Base-by-base conservation (phyloP, 2,888 invertebrate genomes). In the Incurvaria masculella region DNA sequence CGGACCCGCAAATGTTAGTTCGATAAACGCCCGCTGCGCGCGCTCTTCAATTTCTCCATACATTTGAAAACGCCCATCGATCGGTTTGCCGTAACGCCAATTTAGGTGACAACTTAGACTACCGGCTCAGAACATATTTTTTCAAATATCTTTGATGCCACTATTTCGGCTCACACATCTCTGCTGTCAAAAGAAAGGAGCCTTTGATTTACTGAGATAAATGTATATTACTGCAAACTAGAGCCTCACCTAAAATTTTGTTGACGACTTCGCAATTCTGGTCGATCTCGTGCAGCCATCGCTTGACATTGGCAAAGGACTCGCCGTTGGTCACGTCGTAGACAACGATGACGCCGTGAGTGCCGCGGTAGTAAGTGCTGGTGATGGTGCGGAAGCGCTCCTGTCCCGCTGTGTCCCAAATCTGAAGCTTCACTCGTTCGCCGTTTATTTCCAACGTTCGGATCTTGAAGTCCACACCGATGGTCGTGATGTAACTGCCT, bases 391-490 rank as follows among this genome's bases (percentile, higher is more conserved):
- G 83, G 76, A 97, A 97, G 62, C 97, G 81, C 73, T 97, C 97
- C 75, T 97, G 97, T 1, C 97, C 97, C 50, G 97, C 96, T 27
- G 97, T 97, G 75, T 97, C 97, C 97, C 98, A 98, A 66, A 99
- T 98, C 76, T 96, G 95, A 56, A 96, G 80, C 74, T 96, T 96
- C 45, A 95, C 94, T 65, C 90, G 84, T 66, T 93, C 88, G 50
- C 94, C 94, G 63, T 94, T 91, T 61, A 95, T 85, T 66, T 88
- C 89, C 60, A 99, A 88, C 54, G 98, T 99, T 66, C 97, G 86
- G 69, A 99, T 99, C 84, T 99, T 99, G 78, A 99, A 99, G 82
- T 99, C 99, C 47, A 99, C 99, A 53, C 99, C 99, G 70, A 99
- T 99, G 44, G 99, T 99, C 51, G 98, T 99, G 67, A 99, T 99